Evolutionary conservation across 2,888 invertebrate species (phyloP), one percentile per base, ranked within the genome.

Genomic region (Biston betularia): DNA sequence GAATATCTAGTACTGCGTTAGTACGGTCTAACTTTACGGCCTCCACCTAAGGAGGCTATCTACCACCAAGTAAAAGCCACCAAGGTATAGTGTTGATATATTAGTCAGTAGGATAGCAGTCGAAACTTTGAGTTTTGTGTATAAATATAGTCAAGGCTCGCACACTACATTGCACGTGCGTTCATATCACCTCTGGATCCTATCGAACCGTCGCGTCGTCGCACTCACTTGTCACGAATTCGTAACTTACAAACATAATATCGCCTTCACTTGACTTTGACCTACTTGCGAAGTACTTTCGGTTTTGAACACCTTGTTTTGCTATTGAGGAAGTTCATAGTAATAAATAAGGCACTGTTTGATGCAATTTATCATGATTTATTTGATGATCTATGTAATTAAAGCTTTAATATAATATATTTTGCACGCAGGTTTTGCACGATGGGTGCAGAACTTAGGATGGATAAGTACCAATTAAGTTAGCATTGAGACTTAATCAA

Each of bases 201-300:
- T 24, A 34, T 48, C 52, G 34, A 57, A 62, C 46, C 11, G 14
- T 33, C 24, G 24, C 24, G 24, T 24, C 24, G 24, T 24, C 42
- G 46, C 58, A 49, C 61, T 58, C 33, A 58, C 60, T 54, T 65
- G 65, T 69, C 65, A 63, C 63, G 60, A 63, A 56, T 53, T 59
- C 53, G 48, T 50, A 60, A 35, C 44, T 52, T 58, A 61, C 45
- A 60, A 69, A 58, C 55, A 38, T 35, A 46, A 57, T 57, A 60
- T 60, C 62, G 63, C 74, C 71, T 73, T 74, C 71, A 73, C 69
- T 71, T 56, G 75, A 72, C 73, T 65, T 70, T 75, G 75, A 70
- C 75, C 75, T 60, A 73, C 62, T 68, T 71, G 40, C 49, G 8
- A 50, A 49, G 61, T 65, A 73, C 75, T 75, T 75, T 75, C 75